phyloP scores from a whole-genome alignment of 2,888 invertebrate species.

The Apamea epomidion region DNA sequence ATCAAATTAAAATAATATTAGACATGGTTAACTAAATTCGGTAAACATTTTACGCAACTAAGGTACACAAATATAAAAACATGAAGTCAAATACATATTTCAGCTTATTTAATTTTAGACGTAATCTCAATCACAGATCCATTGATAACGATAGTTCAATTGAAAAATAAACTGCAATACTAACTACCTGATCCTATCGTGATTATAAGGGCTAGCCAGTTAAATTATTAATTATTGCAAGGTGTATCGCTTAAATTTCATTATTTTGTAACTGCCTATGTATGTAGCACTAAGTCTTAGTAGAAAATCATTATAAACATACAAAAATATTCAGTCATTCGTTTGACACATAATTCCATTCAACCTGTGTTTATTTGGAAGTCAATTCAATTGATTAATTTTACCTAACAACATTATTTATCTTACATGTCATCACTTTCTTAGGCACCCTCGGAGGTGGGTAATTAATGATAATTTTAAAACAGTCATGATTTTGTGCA shows the following conservation, averaged over 20 bases:
- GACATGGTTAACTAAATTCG: slow-evolving; percentile 46
- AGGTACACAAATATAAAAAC: slow-evolving; percentile 19
- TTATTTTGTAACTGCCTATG: slow-evolving; percentile 19
- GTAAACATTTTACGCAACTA: slow-evolving; percentile 46
- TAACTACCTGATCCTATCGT: neutral
- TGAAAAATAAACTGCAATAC: slow-evolving; percentile 7
- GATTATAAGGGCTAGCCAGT: neutral
- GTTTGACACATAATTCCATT: slow-evolving; percentile 1
- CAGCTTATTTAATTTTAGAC: slow-evolving; percentile 43
- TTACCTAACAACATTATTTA: slow-evolving; percentile 19
- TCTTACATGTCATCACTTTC: slow-evolving; percentile 28
- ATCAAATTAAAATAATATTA: slow-evolving; percentile 50
- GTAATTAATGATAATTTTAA: slow-evolving; percentile 2
- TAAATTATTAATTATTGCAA: neutral
- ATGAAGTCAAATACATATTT: slow-evolving; percentile 25
- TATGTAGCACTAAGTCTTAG: slow-evolving; percentile 23
- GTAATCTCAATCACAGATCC: slow-evolving; percentile 58
- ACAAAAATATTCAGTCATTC: slow-evolving; percentile 47
- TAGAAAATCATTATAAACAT: slow-evolving; percentile 39
- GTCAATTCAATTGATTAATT: slow-evolving; percentile 13
- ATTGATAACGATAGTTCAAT: neutral
- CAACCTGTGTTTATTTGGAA: slow-evolving; percentile 8
- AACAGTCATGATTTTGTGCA: neutral
- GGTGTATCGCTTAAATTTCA: slow-evolving; percentile 2
- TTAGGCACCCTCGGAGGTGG: neutral